Evolutionary conservation across 2,888 invertebrate genomes (phyloP).

Genomic region (Oxystoma pomonae): DNA sequence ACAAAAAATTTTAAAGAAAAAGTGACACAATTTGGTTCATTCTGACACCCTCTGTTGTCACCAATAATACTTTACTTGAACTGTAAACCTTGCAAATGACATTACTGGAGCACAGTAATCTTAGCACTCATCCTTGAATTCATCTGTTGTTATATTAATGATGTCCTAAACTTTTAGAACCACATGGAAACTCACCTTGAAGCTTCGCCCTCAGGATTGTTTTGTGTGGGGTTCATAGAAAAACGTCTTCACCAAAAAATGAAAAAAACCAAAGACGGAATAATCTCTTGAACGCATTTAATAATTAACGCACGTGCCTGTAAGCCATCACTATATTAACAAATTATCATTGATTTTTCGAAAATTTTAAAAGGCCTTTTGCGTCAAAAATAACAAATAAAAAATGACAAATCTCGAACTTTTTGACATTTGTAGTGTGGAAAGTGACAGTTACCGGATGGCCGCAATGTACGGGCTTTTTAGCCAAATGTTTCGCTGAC

Average conservation of each 20-base stretch:
- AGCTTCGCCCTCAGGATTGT: constrained; percentile 50
- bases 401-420: neutral
- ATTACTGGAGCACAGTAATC: too few relatives aligned
- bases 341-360: neutral
- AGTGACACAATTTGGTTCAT: too few relatives aligned
- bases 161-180: too few relatives aligned
- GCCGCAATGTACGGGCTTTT: too few relatives aligned
- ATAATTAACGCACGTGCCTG: constrained; percentile 2
- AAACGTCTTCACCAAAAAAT: constrained; percentile 30
- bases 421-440: neutral
- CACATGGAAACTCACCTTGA: constrained; percentile 46
- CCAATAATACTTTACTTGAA: too few relatives aligned
- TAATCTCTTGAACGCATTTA: constrained; percentile 10
- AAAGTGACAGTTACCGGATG: too few relatives aligned
- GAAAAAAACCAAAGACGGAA: constrained; percentile 27
- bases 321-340: neutral
- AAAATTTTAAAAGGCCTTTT: neutral
- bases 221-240: constrained; percentile 51
- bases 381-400: neutral
- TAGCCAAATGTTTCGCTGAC: too few relatives aligned
- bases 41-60: too few relatives aligned
- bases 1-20: too few relatives aligned
- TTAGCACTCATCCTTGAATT: too few relatives aligned
- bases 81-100: too few relatives aligned
- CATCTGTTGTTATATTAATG: too few relatives aligned